These are phyloP conservation scores for Drosophila infuscata DNA, from an alignment of 2,888 invertebrate genomes.

Conservation along the genomic window DNA sequence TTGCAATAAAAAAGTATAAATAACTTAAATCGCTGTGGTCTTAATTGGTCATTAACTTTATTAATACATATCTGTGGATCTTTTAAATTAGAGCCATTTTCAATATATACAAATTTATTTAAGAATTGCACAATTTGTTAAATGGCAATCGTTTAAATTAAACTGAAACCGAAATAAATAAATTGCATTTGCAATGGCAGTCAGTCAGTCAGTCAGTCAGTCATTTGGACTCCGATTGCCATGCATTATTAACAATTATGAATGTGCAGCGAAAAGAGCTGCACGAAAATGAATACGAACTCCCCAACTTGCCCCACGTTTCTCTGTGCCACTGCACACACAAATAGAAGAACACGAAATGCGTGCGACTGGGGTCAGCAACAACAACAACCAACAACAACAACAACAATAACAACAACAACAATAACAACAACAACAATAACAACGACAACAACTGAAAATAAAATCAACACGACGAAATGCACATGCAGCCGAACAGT, in stretches of 20 bases:
- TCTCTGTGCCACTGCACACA: slow-evolving; percentile 17
- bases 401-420: slow-evolving; percentile 26
- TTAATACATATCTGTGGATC: not conserved
- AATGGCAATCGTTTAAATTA: slow-evolving; percentile 31
- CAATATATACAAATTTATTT: not conserved
- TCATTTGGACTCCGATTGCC: slow-evolving; percentile 14
- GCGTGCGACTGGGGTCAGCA: slow-evolving; percentile 61
- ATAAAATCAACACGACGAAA: slow-evolving; percentile 56
- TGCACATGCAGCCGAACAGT: slow-evolving; percentile 46
- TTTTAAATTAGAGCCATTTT: not conserved
- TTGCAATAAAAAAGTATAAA: not conserved
- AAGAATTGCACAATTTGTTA: slow-evolving; percentile 25
- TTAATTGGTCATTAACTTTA: not conserved
- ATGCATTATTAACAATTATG: slow-evolving; percentile 67
- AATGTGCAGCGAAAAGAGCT: slow-evolving; percentile 46
- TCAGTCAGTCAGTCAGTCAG: slow-evolving; percentile 5
- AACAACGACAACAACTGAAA: slow-evolving; percentile 52
- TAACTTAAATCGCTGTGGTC: not conserved
- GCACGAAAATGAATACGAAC: slow-evolving; percentile 24
- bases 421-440: slow-evolving; percentile 13
- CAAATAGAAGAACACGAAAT: slow-evolving; percentile 55
- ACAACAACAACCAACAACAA: slow-evolving; percentile 22
- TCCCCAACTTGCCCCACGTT: slow-evolving; percentile 34
- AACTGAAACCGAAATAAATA: slow-evolving; percentile 20
- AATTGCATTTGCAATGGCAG: slow-evolving; percentile 36